Evolutionary conservation across 2,888 invertebrate genomes (phyloP).

Genomic region (Acrobasis consociella): DNA sequence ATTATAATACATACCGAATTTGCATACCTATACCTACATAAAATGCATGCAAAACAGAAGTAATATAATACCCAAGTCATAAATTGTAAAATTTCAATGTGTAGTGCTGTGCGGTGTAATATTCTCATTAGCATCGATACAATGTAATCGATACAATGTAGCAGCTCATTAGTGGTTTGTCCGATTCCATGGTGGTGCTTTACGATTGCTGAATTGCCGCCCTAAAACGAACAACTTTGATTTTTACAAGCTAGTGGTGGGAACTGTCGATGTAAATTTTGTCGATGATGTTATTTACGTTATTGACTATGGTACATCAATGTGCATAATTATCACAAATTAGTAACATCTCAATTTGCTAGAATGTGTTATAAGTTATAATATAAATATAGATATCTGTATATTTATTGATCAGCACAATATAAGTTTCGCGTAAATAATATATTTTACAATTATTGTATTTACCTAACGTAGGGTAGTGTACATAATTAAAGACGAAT

Average conservation of each 20-base stretch:
- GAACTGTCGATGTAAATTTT: conserved; percentile 23
- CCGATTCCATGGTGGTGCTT: conserved; percentile 50
- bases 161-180: conserved; percentile 50
- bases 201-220: conserved; percentile 65
- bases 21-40: neutral
- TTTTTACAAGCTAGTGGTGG: conserved; percentile 54
- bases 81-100: conserved; percentile 11
- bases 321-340: no score
- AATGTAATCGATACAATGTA: conserved; percentile 47
- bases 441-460: no score
- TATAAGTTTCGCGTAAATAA: no score
- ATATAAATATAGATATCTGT: no score
- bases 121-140: conserved; percentile 23
- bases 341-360: no score
- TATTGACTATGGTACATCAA: neutral
- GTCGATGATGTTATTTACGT: neutral
- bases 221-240: conserved; percentile 63
- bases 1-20: no score
- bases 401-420: no score
- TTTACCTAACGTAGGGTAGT: no score
- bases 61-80: conserved; percentile 7
- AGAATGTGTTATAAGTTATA: no score
- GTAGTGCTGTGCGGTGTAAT: conserved; percentile 13
- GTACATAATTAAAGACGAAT: no score
- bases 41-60: neutral